Percentiles rank a stretch among this genome's conserved stretches.
Evolutionary conservation across 2,797 vertebrate genomes (phyloP).

Genomic region (Etheostoma nigrum): DNA sequence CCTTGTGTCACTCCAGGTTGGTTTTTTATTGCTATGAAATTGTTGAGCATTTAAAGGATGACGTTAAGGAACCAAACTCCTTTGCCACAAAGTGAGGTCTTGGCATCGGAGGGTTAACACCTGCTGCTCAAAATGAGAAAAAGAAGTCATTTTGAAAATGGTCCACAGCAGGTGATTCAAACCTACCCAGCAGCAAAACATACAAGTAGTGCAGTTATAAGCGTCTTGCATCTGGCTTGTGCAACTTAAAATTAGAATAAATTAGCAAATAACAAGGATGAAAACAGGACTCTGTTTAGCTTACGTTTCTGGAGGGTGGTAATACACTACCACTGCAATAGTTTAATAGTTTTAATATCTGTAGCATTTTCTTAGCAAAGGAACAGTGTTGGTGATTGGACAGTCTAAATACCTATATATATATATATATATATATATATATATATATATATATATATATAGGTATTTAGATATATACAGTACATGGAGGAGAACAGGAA

Average conservation of each 20-base stretch:
- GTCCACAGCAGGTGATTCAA: conserved; percentile 9
- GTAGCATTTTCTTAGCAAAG: neutral
- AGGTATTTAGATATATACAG: no score
- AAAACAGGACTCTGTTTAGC: neutral
- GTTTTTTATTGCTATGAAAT: neutral
- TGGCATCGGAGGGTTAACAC: neutral
- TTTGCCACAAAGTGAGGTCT: neutral
- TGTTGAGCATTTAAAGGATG: neutral
- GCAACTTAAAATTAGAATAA: conserved; percentile 15
- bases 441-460: no score
- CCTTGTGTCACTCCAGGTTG: neutral
- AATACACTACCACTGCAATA: neutral
- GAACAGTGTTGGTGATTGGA: neutral
- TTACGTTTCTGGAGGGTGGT: neutral
- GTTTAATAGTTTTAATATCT: no score
- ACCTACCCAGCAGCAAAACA: conserved; percentile 15
- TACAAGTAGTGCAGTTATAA: conserved; percentile 6
- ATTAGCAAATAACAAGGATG: conserved; percentile 10
- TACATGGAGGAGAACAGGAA: no score
- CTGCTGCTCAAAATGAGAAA: conserved; percentile 25
- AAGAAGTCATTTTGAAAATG: conserved; percentile 24
- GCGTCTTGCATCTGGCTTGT: conserved; percentile 1
- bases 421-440: no score
- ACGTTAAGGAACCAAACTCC: neutral
- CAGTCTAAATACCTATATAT: no score